Evolutionary conservation across 2,797 vertebrate species (phyloP), one percentile per base, ranked within the genome.

Genomic region (Anguilla megastoma): DNA sequence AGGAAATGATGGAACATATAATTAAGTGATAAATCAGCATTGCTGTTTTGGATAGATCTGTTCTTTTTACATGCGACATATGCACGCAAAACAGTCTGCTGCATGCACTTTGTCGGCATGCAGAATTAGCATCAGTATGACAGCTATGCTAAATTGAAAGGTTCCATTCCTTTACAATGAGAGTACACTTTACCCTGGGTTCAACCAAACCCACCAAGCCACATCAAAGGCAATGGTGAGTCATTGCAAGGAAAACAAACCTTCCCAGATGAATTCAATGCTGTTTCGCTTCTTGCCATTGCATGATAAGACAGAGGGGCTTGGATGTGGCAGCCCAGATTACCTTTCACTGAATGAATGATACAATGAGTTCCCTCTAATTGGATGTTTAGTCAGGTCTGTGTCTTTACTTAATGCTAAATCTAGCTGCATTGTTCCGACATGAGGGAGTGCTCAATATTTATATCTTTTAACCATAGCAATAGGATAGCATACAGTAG

Each of bases 131-230:
- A 85, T 76, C 48, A 0, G 58, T 30, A 66, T 48, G 41, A 24
- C 18, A 41, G 14, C 33, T 80, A 80, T 45, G 18, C 14, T 36
- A 18, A 76, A 76, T 48, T 48, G 36, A 21, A 48, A 24, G 45
- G 18, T 82, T 82, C 21, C 79, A 82, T 82, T 82, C 79, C 79
- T 24, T 50, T 50, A 33, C 74, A 79, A 45, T 30, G 69, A 74
- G 69, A 33, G 30, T 30, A 74, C 69, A 33, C 21, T 66, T 71
- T 1, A 27, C n/a, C 69, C 69, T 33, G 69, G 69, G 12, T 30
- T 33, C 69, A 30, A 33, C 33, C 33, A 79, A 45, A 79, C 36
- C 74, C 74, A 79, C 33, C 74, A 45, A 79, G 36, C 74, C 74
- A 79, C 74, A 79, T 79, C 33, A 79, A 79, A 79, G 74, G 30